These are phyloP conservation scores for Drepana arcuata DNA, from an alignment of 1,140 invertebrate genomes.

Conservation along the genomic window DNA sequence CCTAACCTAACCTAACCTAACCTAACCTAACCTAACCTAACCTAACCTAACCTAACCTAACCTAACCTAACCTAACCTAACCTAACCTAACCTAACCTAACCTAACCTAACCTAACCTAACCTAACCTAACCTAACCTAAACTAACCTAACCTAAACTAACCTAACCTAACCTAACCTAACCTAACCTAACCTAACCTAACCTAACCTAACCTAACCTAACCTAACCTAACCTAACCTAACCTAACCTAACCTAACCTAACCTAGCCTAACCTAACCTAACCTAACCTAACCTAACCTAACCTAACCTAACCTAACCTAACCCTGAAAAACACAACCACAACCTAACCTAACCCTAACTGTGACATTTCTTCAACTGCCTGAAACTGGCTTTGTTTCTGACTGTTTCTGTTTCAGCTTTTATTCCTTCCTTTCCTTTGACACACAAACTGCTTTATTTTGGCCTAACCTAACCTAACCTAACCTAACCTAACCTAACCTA, in stretches of 20 bases:
- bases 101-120: slow-evolving; percentile 14
- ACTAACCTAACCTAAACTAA: too few species aligned
- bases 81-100: slow-evolving; percentile 13
- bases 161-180: slow-evolving; percentile 7
- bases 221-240: slow-evolving; percentile 10
- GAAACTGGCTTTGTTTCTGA: too few species aligned
- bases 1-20: too few species aligned
- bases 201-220: slow-evolving; percentile 11
- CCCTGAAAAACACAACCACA: slow-evolving; percentile 1
- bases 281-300: slow-evolving; percentile 6
- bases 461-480: slow-evolving; percentile 9
- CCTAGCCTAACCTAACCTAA: slow-evolving; percentile 10
- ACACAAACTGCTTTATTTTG: slow-evolving; percentile 6
- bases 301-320: slow-evolving; percentile 2
- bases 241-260: slow-evolving; percentile 12
- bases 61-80: slow-evolving; percentile 11
- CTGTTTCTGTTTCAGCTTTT: too few species aligned
- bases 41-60: slow-evolving; percentile 34
- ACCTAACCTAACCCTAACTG: slow-evolving; percentile 7
- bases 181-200: slow-evolving; percentile 6
- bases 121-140: too few species aligned
- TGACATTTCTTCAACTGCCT: too few species aligned
- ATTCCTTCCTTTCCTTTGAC: too few species aligned
- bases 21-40: slow-evolving; percentile 43
- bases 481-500: slow-evolving; percentile 10